phyloP scores from a whole-genome alignment of 2,888 invertebrate species.

The Coenonympha glycerion region DNA sequence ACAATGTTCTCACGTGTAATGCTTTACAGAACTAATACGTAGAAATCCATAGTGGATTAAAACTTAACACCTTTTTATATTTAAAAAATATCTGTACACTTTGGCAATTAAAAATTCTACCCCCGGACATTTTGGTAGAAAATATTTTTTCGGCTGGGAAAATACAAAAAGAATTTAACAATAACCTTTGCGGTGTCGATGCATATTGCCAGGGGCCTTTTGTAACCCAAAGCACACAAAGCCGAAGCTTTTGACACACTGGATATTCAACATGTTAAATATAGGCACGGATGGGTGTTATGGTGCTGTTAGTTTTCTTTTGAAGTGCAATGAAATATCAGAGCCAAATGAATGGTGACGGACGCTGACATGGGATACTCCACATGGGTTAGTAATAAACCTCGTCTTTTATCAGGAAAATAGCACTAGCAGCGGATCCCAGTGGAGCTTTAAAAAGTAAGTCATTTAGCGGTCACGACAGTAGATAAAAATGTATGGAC shows the following conservation, averaged over 20 bases:
- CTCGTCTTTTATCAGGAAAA: too few relatives aligned
- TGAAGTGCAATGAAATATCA: not conserved
- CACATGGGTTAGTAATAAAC: too few relatives aligned
- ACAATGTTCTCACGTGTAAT: too few relatives aligned
- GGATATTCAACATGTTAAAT: constrained; percentile 1
- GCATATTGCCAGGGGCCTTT: not conserved
- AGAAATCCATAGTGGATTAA: too few relatives aligned
- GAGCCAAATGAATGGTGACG: too few relatives aligned
- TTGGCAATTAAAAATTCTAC: not conserved
- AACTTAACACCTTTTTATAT: not conserved
- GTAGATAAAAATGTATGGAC: too few relatives aligned
- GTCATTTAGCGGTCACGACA: too few relatives aligned
- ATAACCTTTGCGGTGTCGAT: constrained; percentile 1
- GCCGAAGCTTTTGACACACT: constrained; percentile 1
- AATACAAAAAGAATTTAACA: not conserved
- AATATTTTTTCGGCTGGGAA: not conserved
- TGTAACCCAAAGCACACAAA: constrained; percentile 3
- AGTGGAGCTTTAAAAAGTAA: too few relatives aligned
- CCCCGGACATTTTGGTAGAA: not conserved
- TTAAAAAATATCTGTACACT: not conserved
- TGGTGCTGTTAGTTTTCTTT: not conserved
- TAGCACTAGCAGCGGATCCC: too few relatives aligned
- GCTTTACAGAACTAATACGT: too few relatives aligned
- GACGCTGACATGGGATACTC: too few relatives aligned
- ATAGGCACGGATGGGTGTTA: too few relatives aligned